Percentiles rank a stretch among this genome's conserved stretches.
These are phyloP conservation scores for Seriola quinqueradiata DNA, from an alignment of 2,113 vertebrate genomes.

Conservation along the genomic window DNA sequence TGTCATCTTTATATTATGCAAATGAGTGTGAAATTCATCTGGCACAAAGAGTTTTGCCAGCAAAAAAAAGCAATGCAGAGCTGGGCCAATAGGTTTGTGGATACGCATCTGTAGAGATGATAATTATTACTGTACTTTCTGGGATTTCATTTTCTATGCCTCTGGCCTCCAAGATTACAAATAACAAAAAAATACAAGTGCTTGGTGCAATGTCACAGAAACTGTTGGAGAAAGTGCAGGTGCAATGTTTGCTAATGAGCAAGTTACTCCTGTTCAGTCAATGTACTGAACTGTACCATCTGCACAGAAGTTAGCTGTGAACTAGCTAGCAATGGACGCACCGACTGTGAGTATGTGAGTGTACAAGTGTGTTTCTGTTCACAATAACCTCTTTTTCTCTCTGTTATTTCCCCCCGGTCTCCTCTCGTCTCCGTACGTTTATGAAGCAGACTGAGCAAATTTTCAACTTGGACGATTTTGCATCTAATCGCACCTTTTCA, in stretches of 20 bases:
- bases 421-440: background rate
- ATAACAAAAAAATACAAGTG: background rate
- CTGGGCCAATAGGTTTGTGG: background rate
- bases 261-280: background rate
- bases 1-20: too few relatives aligned
- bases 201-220: background rate
- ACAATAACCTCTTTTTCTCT: too few relatives aligned
- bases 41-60: background rate
- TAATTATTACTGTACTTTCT: background rate
- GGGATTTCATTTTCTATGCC: background rate
- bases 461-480: too few relatives aligned
- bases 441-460: background rate
- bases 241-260: background rate
- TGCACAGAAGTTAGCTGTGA: background rate
- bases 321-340: background rate
- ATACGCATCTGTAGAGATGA: too few relatives aligned
- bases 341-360: too few relatives aligned
- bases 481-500: background rate
- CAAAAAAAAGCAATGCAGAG: background rate
- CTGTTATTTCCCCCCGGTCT: too few relatives aligned
- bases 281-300: background rate
- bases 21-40: too few relatives aligned
- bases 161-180: background rate
- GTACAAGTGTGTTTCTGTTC: too few relatives aligned
- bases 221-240: background rate